A percentile compares a stretch with the other conserved stretches of the same genome.
These are phyloP conservation scores for Anisognathus igniventris DNA, from an alignment of 2,797 vertebrate genomes.

Conservation along the genomic window DNA sequence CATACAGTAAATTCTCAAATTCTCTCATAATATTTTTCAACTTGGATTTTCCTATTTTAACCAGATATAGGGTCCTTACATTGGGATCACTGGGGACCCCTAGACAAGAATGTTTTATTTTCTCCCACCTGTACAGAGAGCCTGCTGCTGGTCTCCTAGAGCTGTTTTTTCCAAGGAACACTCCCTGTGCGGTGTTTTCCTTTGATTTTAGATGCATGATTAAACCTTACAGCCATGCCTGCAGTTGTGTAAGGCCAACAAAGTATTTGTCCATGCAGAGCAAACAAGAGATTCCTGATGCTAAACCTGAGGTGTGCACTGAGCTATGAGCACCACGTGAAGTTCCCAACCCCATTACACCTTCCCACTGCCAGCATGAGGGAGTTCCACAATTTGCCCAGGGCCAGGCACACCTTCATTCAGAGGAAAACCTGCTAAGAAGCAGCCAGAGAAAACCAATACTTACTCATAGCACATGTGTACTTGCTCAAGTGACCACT, in stretches of 20 bases:
- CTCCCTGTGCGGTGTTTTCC: neutral
- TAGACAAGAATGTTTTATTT: neutral
- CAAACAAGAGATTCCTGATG: conserved; percentile 18
- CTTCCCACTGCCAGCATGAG: conserved; percentile 15
- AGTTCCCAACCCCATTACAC: neutral
- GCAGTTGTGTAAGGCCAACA: conserved; percentile 19
- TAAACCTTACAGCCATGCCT: conserved; percentile 13
- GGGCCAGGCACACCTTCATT: conserved; percentile 44
- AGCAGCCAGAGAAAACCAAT: conserved; percentile 27
- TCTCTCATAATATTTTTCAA: neutral
- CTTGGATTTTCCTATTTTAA: neutral
- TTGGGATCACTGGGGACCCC: neutral
- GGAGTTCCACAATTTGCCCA: conserved; percentile 63
- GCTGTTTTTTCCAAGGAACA: neutral
- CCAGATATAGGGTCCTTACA: neutral
- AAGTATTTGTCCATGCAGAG: neutral
- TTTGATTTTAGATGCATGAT: conserved; percentile 7
- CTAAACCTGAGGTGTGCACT: neutral
- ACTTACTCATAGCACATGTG: neutral
- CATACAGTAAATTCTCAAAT: neutral
- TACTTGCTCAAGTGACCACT: conserved; percentile 42
- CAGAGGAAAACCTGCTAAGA: conserved; percentile 36
- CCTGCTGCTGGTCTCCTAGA: neutral
- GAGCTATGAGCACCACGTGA: neutral
- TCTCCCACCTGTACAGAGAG: neutral